Evolutionary conservation across 2,888 invertebrate genomes (phyloP).

Genomic region (Dugesia japonica): DNA sequence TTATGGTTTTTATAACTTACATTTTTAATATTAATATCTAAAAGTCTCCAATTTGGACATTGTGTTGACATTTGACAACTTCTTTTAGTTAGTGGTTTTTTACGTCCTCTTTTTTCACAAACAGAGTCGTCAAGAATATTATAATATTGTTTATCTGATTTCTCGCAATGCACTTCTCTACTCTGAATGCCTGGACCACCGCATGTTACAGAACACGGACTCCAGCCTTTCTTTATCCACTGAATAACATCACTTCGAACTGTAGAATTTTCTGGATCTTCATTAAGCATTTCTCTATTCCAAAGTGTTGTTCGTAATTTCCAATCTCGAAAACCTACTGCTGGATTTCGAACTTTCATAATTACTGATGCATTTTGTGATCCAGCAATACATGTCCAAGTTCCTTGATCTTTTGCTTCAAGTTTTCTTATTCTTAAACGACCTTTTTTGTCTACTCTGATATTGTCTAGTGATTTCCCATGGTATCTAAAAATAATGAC

Average conservation of each 20-base stretch:
- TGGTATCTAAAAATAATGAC: background rate
- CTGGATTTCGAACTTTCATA: conserved; percentile 2
- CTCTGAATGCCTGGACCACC: conserved; percentile 23
- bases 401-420: conserved; percentile 21
- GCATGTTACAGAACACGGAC: conserved; percentile 15
- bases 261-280: conserved; percentile 24
- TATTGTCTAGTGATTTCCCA: conserved; percentile 16
- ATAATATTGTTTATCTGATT: conserved; percentile 24
- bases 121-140: conserved; percentile 25
- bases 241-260: conserved; percentile 24
- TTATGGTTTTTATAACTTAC: conserved; percentile 6
- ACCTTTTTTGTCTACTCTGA: conserved; percentile 29
- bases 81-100: conserved; percentile 25
- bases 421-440: conserved; percentile 24
- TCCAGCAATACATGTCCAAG: conserved; percentile 30
- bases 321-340: conserved; percentile 31
- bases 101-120: conserved; percentile 20
- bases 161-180: conserved; percentile 25
- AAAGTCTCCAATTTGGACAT: conserved; percentile 26
- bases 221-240: conserved; percentile 27
- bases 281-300: conserved; percentile 33
- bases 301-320: conserved; percentile 4
- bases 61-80: conserved; percentile 17
- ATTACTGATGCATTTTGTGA: conserved; percentile 8
- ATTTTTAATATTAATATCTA: background rate